phyloP scores from a whole-genome alignment of 1,140 invertebrate species.

The Euwallacea similis region DNA sequence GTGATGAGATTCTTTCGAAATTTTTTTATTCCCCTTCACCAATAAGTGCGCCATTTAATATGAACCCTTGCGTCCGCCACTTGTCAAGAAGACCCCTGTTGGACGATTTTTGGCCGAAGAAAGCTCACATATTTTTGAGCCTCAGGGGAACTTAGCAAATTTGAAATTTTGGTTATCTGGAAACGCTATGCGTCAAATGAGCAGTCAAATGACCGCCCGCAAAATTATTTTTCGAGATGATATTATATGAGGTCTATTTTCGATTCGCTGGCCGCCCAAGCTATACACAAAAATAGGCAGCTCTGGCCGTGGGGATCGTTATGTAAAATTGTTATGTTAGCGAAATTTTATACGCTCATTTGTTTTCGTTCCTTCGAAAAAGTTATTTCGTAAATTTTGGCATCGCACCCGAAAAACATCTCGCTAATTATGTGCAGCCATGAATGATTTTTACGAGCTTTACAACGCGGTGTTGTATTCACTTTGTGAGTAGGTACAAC shows the following conservation, averaged over 20 bases:
- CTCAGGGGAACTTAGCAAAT: no score
- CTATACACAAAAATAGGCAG: constrained; percentile 32
- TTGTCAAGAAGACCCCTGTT: no score
- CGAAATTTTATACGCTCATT: constrained; percentile 37
- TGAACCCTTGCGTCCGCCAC: no score
- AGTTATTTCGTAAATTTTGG: constrained; percentile 19
- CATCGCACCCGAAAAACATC: constrained; percentile 8
- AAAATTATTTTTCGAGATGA: constrained; percentile 23
- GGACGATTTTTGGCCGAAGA: no score
- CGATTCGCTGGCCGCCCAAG: constrained; percentile 14
- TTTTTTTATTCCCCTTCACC: no score
- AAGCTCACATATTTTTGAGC: no score
- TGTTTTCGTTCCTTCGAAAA: constrained; percentile 23
- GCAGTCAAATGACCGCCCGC: no score
- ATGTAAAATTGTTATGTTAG: constrained; percentile 38
- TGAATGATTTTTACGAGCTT: no score
- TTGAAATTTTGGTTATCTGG: no score
- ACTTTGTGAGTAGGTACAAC: background rate
- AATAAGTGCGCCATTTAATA: no score
- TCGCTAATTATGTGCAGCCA: constrained; percentile 15
- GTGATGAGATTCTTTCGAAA: no score
- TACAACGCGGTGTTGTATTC: background rate
- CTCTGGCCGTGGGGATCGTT: constrained; percentile 3
- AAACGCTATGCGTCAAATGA: no score
- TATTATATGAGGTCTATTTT: constrained; percentile 34